Evolutionary conservation across 2,113 vertebrate genomes (phyloP), one percentile per base, ranked within the genome.

Genomic region (Toxotes chatareus): DNA sequence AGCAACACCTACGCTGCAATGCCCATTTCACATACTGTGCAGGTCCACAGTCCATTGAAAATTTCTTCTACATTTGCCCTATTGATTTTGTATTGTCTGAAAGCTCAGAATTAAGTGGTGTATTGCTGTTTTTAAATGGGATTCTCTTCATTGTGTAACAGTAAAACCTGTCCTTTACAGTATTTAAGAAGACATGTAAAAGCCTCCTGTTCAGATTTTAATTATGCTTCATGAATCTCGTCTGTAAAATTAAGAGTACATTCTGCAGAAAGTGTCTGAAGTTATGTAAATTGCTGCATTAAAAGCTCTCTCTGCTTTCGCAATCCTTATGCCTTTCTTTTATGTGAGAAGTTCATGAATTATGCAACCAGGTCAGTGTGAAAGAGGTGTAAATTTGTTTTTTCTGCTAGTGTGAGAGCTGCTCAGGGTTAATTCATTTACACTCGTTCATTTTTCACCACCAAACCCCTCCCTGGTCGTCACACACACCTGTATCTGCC

Each of bases 381-480:
- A 87, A 86, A 55, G 19, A 86, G 70, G 84, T 86, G 79, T 61
- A 88, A 86, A 91, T 88, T 70, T 34, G 49, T 70, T 88, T 89
- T 59, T 78, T 57, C 47, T 64, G 40, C 27, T 2, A 38, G 65
- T 81, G 77, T 82, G 61, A 82, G 49, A 72, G 78, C 46, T 31
- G 19, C 73, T 80, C 56, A 13, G 67, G 71, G 73, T 84, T 84
- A 78, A 84, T 87, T 87, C 27, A 81, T 86, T 88, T 78, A 73
- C 82, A 86, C 80, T 47, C 27, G 36, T 88, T 87, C 65, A 79
- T 60, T 86, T 83, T 72, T 55, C 68, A 78, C 57, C 44, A 47
- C 21, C 57, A 71, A 17, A 56, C 76, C 55, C 49, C 27, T 27
- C 44, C 12, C 42, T 34, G 76, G 27, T 51, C 79, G 34, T 85